Base-by-base conservation (phyloP, 2,888 invertebrate genomes). In the Argyra leucocephala region DNA sequence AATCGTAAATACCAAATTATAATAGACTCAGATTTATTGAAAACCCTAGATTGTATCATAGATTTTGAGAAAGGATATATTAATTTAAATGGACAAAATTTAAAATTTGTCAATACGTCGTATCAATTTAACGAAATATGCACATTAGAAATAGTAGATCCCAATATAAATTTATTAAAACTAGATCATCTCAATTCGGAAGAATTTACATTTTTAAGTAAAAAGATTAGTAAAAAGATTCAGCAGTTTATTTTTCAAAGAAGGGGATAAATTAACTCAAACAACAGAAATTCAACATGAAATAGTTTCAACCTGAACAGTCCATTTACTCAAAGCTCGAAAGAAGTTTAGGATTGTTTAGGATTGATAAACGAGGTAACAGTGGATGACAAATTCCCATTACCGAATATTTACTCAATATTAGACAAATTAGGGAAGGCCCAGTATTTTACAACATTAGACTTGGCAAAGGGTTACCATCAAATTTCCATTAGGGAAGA, bases 391-490 rank as follows among this genome's bases (percentile, higher is more conserved):
- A n/a, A n/a, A n/a, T n/a, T n/a, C n/a, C n/a, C n/a, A n/a, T n/a
- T n/a, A n/a, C n/a, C n/a, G n/a, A n/a, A n/a, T n/a, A n/a, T n/a
- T n/a, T n/a, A n/a, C n/a, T n/a, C n/a, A n/a, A n/a, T n/a, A n/a
- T n/a, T n/a, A n/a, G n/a, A n/a, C n/a, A n/a, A n/a, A n/a, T n/a
- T n/a, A n/a, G n/a, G n/a, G n/a, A n/a, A n/a, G n/a, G n/a, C n/a
- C n/a, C n/a, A n/a, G n/a, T n/a, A n/a, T n/a, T n/a, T n/a, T 63
- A 63, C 12, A 58, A 31, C 3, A 3, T 24, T 4, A 21, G 58
- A 5, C 58, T 58, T 31, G 37, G 58, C 63, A 24, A 31, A 59
- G 65, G 64, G 48, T n/a, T n/a, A n/a, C n/a, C n/a, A n/a, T n/a
- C n/a, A n/a, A n/a, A n/a, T n/a, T n/a, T n/a, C n/a, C n/a, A n/a